Evolutionary conservation across 2,888 invertebrate species (phyloP).

Genomic region (Lasioglossum oenotherae): DNA sequence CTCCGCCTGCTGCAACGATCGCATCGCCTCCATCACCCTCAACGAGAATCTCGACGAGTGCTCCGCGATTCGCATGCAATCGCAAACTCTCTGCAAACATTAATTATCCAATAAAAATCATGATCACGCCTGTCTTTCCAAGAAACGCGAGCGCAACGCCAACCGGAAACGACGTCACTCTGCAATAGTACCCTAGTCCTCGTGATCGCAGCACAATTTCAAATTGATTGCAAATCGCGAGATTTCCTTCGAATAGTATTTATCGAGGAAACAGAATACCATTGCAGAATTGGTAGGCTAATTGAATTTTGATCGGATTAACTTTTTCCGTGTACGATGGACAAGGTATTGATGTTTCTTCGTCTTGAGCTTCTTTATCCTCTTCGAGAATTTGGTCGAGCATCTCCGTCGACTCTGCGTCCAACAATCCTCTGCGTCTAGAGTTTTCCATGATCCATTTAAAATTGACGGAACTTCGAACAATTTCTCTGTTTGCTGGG

Average conservation of each 20-base stretch:
- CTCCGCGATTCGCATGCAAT: conserved; percentile 56
- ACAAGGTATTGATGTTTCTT: conserved; percentile 18
- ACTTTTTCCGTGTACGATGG: conserved; percentile 15
- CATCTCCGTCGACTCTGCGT: conserved; percentile 36
- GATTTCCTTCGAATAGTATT: not conserved
- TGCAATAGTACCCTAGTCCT: not conserved
- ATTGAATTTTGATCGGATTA: not conserved
- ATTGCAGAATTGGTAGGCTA: not conserved
- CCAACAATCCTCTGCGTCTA: not conserved
- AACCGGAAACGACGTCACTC: not conserved
- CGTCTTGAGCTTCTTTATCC: conserved; percentile 13
- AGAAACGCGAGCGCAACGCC: not conserved
- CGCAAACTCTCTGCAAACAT: conserved; percentile 25
- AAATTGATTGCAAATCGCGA: not conserved
- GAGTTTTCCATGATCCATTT: conserved; percentile 27
- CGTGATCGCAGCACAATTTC: not conserved
- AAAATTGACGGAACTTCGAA: not conserved
- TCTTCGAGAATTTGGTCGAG: conserved; percentile 52
- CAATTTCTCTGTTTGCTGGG: not conserved
- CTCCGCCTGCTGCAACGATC: conserved; percentile 59
- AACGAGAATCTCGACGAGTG: conserved; percentile 71
- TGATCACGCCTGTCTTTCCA: not conserved
- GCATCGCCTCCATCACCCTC: conserved; percentile 75
- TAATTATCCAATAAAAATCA: not conserved
- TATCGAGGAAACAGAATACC: no score